Conservation (phyloP, 2,888 invertebrate genomes). For the Capitulum mitella region DNA sequence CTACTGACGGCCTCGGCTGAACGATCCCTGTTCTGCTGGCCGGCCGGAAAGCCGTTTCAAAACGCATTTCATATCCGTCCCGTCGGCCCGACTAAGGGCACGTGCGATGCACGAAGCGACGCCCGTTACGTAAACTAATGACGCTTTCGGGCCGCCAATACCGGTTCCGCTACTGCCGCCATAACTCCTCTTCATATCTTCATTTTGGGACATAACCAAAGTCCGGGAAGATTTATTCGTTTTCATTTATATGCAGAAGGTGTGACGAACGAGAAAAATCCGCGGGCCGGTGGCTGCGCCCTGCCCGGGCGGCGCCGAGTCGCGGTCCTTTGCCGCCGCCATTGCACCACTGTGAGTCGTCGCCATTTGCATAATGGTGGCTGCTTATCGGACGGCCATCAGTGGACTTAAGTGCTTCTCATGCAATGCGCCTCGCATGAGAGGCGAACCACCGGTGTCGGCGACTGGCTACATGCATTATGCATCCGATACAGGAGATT, state of each 20-base stretch:
- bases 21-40: not conserved
- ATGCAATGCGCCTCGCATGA: not conserved
- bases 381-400: not conserved
- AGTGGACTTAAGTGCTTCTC: not conserved
- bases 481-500: not conserved
- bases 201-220: constrained; percentile 18
- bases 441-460: not conserved
- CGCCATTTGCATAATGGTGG: constrained; percentile 14
- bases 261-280: not conserved
- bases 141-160: not conserved
- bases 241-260: constrained; percentile 5
- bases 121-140: not conserved
- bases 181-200: constrained; percentile 20
- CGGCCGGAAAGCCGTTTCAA: not conserved
- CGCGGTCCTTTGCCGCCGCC: not conserved
- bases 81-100: not conserved
- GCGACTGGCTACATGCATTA: not conserved
- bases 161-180: constrained; percentile 4
- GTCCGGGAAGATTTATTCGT: not conserved
- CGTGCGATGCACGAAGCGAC: not conserved
- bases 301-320: no score
- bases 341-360: not conserved
- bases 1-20: not conserved
- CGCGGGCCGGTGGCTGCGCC: not conserved
- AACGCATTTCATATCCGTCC: not conserved